Percentiles rank a stretch among this genome's conserved stretches.
Conservation (phyloP, 2,797 vertebrate species). For the Liasis olivaceus region DNA sequence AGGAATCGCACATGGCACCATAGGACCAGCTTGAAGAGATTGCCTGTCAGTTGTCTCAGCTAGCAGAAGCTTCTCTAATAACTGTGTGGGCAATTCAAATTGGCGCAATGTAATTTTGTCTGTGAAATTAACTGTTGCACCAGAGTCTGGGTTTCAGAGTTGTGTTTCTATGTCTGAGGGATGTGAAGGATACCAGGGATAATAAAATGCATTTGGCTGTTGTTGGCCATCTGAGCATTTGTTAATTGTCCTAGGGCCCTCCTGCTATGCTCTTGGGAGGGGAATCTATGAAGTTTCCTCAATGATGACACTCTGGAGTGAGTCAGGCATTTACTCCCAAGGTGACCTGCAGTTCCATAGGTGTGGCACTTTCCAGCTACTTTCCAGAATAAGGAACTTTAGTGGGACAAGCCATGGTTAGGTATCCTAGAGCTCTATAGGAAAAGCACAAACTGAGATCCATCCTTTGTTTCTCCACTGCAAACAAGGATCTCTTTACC, state of each 20-base stretch:
- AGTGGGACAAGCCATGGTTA: not conserved
- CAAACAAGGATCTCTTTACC: not conserved
- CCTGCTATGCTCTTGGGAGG: not conserved
- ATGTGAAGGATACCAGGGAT: not conserved
- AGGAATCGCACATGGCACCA: not conserved
- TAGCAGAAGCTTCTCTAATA: not conserved
- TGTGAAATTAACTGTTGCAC: not conserved
- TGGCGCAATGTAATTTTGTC: not conserved
- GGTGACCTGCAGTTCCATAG: too few species aligned
- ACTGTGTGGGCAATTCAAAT: not conserved
- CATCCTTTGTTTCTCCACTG: not conserved
- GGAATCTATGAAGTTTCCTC: not conserved
- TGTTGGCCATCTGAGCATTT: not conserved
- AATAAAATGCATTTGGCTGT: not conserved
- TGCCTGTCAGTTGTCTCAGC: not conserved
- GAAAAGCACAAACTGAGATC: not conserved
- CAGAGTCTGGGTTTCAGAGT: not conserved
- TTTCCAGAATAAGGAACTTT: too few species aligned
- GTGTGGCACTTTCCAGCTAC: too few species aligned
- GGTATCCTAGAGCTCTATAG: not conserved
- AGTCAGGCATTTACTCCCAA: too few species aligned
- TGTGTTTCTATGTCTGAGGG: not conserved
- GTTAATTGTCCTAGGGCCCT: not conserved
- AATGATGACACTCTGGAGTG: too few species aligned
- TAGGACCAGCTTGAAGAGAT: not conserved